Percentiles rank a stretch among this genome's conserved stretches.
Evolutionary conservation across 2,113 vertebrate genomes (phyloP).

Genomic region (Podocnemis expansa): DNA sequence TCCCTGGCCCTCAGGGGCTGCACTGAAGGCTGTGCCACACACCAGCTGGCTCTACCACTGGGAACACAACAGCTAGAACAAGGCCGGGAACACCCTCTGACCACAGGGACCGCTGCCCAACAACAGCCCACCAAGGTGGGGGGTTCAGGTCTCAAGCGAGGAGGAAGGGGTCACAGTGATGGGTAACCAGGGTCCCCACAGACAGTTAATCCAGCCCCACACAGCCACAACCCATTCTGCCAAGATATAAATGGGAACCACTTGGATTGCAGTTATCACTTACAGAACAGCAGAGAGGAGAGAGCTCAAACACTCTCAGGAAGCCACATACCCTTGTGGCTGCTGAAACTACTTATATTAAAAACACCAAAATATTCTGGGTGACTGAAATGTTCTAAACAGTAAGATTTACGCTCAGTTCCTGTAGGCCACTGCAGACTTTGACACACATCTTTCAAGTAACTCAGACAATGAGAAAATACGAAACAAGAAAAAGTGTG

Average conservation of each 20-base stretch:
- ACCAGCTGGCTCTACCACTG: too few species aligned
- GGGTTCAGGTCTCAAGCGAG: too few species aligned
- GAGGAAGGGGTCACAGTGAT: too few species aligned
- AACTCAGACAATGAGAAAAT: background rate
- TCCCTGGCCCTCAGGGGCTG: too few species aligned
- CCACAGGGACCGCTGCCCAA: too few species aligned
- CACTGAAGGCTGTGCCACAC: too few species aligned
- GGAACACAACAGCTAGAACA: too few species aligned
- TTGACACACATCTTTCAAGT: background rate
- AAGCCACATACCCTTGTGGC: background rate
- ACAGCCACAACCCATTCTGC: background rate
- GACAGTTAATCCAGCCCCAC: too few species aligned
- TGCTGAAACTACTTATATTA: background rate
- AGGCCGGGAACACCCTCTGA: too few species aligned
- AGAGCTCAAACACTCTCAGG: background rate
- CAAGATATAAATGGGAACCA: background rate
- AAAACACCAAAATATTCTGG: background rate
- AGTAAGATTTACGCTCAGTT: background rate
- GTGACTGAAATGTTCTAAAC: background rate
- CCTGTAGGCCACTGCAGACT: background rate
- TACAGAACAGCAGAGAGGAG: accelerated
- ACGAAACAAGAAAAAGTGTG: background rate
- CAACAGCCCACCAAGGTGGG: too few species aligned
- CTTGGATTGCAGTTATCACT: background rate
- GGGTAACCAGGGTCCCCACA: too few species aligned